These are phyloP conservation scores for Polyodon spathula DNA, from an alignment of 2,113 vertebrate genomes.

Conservation along the genomic window DNA sequence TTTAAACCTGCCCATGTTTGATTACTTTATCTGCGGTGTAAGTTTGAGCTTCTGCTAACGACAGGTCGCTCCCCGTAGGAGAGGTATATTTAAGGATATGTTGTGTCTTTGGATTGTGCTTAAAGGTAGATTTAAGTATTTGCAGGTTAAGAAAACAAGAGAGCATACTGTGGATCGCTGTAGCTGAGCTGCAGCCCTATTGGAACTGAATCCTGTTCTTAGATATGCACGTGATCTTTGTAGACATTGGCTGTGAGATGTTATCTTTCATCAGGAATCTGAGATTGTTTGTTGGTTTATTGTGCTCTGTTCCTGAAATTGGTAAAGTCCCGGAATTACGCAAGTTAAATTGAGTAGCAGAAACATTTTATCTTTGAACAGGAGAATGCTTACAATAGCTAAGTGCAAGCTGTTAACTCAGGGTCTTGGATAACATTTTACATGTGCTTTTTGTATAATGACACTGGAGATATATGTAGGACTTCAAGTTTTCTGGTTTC, in stretches of 20 bases:
- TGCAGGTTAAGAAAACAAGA: no score
- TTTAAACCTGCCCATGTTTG: slow-evolving; percentile 10
- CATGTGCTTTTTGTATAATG: neutral
- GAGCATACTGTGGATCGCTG: no score
- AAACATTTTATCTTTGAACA: slow-evolving; percentile 17
- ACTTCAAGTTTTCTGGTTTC: no score
- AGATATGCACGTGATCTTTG: slow-evolving; percentile 15
- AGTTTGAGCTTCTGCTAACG: neutral
- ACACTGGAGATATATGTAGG: neutral
- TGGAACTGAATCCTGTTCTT: slow-evolving; percentile 14
- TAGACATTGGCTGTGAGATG: slow-evolving; percentile 20
- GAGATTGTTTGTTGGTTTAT: slow-evolving; percentile 45
- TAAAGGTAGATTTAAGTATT: no score
- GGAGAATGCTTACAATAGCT: slow-evolving; percentile 19
- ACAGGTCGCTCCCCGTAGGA: neutral
- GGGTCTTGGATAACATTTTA: slow-evolving; percentile 1
- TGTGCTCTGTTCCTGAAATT: slow-evolving; percentile 44
- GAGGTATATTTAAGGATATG: no score
- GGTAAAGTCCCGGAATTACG: slow-evolving; percentile 32
- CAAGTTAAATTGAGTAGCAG: slow-evolving; percentile 24
- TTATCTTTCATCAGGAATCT: slow-evolving; percentile 41
- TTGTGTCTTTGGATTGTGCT: no score
- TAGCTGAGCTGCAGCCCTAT: no score
- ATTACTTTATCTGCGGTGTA: slow-evolving; percentile 11
- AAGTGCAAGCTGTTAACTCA: neutral